These are phyloP conservation scores for Todus mexicanus DNA, from an alignment of 2,797 vertebrate species.

Conservation along the genomic window DNA sequence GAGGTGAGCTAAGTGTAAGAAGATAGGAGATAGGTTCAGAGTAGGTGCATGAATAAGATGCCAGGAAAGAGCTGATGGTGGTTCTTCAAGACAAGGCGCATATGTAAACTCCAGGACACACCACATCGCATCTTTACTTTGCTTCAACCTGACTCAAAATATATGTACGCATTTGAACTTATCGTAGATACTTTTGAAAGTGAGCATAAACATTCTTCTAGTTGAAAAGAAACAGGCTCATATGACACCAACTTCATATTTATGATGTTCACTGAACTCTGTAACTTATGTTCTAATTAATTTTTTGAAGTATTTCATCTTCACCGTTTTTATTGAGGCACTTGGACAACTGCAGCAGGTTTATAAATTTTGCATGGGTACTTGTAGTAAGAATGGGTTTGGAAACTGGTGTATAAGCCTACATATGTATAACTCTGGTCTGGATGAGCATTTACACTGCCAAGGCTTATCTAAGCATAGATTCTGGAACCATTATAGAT, in stretches of 20 bases:
- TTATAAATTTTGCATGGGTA: background rate
- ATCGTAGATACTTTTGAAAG: background rate
- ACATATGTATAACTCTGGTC: fast-evolving
- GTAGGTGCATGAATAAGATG: background rate
- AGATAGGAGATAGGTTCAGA: background rate
- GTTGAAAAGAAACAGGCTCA: background rate
- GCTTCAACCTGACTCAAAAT: background rate
- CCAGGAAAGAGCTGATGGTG: background rate
- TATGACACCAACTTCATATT: background rate
- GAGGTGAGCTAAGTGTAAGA: background rate
- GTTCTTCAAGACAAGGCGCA: fast-evolving
- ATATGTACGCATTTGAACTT: background rate
- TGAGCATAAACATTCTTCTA: background rate
- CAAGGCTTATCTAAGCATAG: background rate
- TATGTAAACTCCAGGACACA: background rate
- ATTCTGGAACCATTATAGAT: background rate
- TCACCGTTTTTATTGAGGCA: background rate
- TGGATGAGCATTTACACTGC: background rate
- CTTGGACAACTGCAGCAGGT: background rate
- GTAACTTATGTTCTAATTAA: background rate
- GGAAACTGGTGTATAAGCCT: background rate
- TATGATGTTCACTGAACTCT: background rate
- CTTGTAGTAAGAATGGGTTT: background rate
- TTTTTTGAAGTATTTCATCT: background rate
- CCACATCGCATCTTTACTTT: background rate